Base-by-base conservation (phyloP, 2,888 invertebrate species). In the Noctua janthe region DNA sequence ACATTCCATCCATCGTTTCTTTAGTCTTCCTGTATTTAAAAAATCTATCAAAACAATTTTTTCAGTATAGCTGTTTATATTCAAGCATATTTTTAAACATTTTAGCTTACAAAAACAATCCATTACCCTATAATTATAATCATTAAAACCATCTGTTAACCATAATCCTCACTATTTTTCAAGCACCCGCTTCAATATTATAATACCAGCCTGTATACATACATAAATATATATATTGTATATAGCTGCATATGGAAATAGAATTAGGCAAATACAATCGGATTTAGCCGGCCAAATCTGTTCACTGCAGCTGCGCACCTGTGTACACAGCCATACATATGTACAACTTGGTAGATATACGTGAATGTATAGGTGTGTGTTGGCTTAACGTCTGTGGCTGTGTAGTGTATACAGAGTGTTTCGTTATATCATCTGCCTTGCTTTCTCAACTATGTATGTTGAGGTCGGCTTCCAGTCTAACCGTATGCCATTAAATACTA, bases 191-290 rank as follows among this genome's bases (percentile, higher is more conserved):
- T 76, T 47, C 4, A 84, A 74, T 84, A 84, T 56, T 56, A 77
- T 71, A 67, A 54, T 62, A 39, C 47, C 54, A 20, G 8, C 11
- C 20, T 2, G 7, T 17, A 35, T 20, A 43, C 0, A 20, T 56
- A 71, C 20, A 47, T 49, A 49, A 56, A 66, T 66, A 51, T 39
- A 71, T 56, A 39, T 15, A 47, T 39, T 47, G 8, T 47, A 69
- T 69, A 47, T 69, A 47, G 7, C n/a, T 59, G 47, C 56, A 73
- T 73, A 81, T n/a, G 51, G 49, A 39, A 76, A 71, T 72, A 83
- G 89, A 77, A 89, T 89, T 89, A 89, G 81, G 90, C 81, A 88
- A 89, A 89, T 89, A 81, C 88, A 81, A 89, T 85, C 86, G 90
- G 90, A 89, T 89, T 87, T 87, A 78, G 78, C 49, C 15, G 51